Percentiles rank a stretch among this genome's conserved stretches.
Evolutionary conservation across 1,140 invertebrate species (phyloP).

Genomic region (Prorops nasuta): DNA sequence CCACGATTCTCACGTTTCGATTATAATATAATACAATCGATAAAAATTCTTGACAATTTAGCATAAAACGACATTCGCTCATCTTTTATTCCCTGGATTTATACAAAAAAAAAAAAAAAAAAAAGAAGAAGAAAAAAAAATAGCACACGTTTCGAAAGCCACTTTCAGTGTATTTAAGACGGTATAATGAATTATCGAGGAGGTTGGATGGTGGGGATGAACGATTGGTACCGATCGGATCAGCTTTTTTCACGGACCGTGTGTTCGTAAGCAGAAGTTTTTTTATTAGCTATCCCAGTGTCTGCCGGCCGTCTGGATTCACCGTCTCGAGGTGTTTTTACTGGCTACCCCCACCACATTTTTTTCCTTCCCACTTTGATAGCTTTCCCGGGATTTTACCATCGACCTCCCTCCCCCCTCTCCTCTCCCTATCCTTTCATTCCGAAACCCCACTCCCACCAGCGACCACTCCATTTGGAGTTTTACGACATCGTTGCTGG

Average conservation of each 20-base stretch:
- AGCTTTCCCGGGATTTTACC: conserved; percentile 18
- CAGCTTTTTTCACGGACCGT: not conserved
- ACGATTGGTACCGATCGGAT: too few relatives aligned
- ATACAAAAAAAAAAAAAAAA: too few relatives aligned
- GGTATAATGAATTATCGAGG: too few relatives aligned
- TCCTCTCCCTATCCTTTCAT: not conserved
- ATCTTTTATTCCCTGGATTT: too few relatives aligned
- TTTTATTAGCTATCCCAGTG: not conserved
- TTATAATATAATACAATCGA: too few relatives aligned
- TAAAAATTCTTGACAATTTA: too few relatives aligned
- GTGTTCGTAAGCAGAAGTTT: not conserved
- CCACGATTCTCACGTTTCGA: too few relatives aligned
- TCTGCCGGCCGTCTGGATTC: conserved; percentile 19
- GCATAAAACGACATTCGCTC: too few relatives aligned
- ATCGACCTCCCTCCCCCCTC: conserved; percentile 7
- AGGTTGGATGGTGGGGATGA: not conserved
- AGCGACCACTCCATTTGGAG: too few relatives aligned
- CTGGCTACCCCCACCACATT: conserved; percentile 8
- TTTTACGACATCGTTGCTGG: conserved; percentile 21
- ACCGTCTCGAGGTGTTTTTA: conserved; percentile 17
- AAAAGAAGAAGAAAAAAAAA: not conserved
- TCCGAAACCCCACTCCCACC: too few relatives aligned
- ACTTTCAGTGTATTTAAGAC: too few relatives aligned
- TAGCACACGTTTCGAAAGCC: not conserved
- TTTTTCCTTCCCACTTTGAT: conserved; percentile 8